These are phyloP conservation scores for Microcebus jonahi DNA, from an alignment of 2,113 vertebrate genomes.

Conservation along the genomic window DNA sequence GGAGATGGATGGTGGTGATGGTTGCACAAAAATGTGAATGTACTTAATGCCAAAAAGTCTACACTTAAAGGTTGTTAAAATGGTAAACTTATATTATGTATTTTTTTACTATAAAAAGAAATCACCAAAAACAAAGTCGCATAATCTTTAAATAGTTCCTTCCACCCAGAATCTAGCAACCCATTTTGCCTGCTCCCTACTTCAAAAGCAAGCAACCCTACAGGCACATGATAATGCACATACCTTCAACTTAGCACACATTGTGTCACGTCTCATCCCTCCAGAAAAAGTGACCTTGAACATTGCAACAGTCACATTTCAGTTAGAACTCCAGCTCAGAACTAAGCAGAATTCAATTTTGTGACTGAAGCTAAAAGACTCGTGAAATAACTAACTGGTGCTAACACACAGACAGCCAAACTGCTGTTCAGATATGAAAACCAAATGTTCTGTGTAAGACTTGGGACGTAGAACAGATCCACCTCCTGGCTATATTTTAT, in stretches of 20 bases:
- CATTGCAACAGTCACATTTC: neutral
- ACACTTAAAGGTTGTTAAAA: neutral
- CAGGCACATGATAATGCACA: too few species aligned
- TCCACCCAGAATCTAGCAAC: neutral
- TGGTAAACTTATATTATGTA: neutral
- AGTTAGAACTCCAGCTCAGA: neutral
- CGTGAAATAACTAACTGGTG: neutral
- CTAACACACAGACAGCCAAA: neutral
- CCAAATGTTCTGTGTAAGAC: neutral
- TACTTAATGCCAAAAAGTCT: neutral
- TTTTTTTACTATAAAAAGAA: neutral
- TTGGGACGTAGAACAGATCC: neutral
- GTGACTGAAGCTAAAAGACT: neutral
- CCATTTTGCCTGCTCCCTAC: neutral
- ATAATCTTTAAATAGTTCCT: neutral
- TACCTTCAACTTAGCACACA: too few species aligned
- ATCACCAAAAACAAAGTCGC: neutral
- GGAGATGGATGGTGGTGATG: neutral
- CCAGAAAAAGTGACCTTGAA: neutral
- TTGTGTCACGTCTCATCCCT: neutral
- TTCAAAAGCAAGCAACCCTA: neutral
- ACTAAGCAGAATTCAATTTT: neutral
- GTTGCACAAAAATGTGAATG: neutral
- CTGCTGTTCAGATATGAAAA: neutral
- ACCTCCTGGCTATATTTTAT: neutral